Percentiles rank a stretch among this genome's conserved stretches.
These are phyloP conservation scores for Diplogasteroides magnus DNA, from an alignment of 1,140 invertebrate genomes.

Conservation along the genomic window DNA sequence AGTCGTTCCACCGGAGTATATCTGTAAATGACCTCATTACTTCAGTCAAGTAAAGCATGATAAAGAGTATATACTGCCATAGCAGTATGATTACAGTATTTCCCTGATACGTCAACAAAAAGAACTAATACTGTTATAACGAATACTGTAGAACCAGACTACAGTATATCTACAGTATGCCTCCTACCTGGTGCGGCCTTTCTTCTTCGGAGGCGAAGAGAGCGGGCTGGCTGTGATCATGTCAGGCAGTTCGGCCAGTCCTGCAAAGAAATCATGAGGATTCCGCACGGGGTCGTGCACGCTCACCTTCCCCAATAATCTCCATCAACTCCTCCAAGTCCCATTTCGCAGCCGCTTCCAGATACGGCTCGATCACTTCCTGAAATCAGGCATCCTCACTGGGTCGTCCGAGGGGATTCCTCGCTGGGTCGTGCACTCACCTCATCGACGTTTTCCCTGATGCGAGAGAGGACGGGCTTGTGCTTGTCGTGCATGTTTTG, in stretches of 20 bases:
- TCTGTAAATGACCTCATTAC: neutral
- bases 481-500: neutral
- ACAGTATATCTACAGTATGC: neutral
- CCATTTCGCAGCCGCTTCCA: neutral
- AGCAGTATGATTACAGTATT: neutral
- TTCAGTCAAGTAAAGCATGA: neutral
- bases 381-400: neutral
- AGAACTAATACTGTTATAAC: no score
- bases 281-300: no score
- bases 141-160: neutral
- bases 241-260: neutral
- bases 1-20: neutral
- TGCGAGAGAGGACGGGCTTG: neutral
- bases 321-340: neutral
- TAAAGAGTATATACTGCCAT: neutral
- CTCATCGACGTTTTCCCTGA: neutral
- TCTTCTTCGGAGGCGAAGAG: no score
- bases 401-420: neutral
- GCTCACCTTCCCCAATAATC: neutral
- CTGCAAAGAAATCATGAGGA: no score
- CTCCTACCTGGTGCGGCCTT: neutral
- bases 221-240: no score
- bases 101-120: neutral
- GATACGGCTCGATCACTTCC: neutral
- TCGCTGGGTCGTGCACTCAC: neutral